These are phyloP conservation scores for Diarsia mendica DNA, from an alignment of 2,888 invertebrate species.

Conservation along the genomic window DNA sequence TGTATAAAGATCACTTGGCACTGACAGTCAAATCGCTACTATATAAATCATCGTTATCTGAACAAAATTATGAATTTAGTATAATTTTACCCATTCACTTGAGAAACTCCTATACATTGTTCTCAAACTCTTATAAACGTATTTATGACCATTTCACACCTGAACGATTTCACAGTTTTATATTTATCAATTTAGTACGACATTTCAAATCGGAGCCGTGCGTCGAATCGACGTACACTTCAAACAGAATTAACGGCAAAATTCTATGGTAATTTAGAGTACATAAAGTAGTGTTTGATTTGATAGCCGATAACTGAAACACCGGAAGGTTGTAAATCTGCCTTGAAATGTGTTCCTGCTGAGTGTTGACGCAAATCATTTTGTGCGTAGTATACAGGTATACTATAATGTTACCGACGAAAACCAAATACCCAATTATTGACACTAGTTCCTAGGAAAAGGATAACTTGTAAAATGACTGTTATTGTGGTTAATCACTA, in stretches of 20 bases:
- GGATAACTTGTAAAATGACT: not conserved
- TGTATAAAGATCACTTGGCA: not conserved
- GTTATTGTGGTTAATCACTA: not conserved
- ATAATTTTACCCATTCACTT: not conserved
- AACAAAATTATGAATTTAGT: not conserved
- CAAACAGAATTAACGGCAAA: conserved; percentile 33
- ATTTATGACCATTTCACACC: conserved; percentile 33
- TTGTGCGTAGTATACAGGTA: not conserved
- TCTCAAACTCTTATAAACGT: not conserved
- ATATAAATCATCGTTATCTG: too few relatives aligned
- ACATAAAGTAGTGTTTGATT: conserved; percentile 41
- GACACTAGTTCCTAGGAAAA: not conserved
- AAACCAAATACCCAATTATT: not conserved
- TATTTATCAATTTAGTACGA: conserved; percentile 39
- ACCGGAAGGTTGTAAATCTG: conserved; percentile 41
- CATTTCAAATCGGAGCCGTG: conserved; percentile 25
- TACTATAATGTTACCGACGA: not conserved
- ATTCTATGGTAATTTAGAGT: conserved; percentile 30
- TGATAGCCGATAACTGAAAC: conserved; percentile 33
- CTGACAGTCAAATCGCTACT: not conserved
- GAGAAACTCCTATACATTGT: conserved; percentile 1
- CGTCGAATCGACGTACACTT: conserved; percentile 33
- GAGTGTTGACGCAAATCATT: not conserved
- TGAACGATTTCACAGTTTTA: conserved; percentile 25
- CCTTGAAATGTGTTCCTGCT: conserved; percentile 14